Conservation (phyloP, 35 echinoderm and acorn worm genomes). For the Patiria miniata region DNA sequence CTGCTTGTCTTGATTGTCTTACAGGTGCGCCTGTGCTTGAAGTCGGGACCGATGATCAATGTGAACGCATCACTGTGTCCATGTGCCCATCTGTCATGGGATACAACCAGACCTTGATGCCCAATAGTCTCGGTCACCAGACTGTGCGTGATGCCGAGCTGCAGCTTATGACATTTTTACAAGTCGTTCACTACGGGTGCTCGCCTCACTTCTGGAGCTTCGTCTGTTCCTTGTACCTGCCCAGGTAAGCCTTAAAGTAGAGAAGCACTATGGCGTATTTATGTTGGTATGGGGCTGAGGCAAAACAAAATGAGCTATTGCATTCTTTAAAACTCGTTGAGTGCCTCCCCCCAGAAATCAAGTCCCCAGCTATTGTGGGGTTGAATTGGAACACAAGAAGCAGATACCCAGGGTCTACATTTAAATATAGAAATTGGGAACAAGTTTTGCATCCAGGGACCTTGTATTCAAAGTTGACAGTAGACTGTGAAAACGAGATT, state of each 20-base stretch:
- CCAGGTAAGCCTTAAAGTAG: neutral
- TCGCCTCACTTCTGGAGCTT: constrained; percentile 40
- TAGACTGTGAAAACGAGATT: neutral
- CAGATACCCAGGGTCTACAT: neutral
- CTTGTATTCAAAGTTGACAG: neutral
- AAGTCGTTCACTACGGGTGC: constrained; percentile 65
- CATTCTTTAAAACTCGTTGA: no score
- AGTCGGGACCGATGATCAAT: neutral
- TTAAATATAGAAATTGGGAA: neutral
- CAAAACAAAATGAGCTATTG: no score
- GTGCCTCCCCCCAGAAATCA: neutral
- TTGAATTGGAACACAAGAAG: neutral
- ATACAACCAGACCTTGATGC: constrained; percentile 52
- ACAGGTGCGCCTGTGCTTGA: neutral
- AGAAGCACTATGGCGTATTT: no score
- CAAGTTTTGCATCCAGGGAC: neutral
- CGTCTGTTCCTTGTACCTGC: constrained; percentile 37
- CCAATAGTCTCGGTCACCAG: constrained; percentile 34
- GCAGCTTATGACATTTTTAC: constrained; percentile 61
- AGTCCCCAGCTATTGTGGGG: neutral
- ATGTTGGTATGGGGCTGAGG: no score
- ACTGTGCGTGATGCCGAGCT: constrained; percentile 49
- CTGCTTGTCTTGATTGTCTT: neutral
- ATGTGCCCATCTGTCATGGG: constrained; percentile 36
- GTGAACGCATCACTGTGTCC: constrained; percentile 62